These are phyloP conservation scores for Euphydryas editha DNA, from an alignment of 2,888 invertebrate genomes.

Conservation along the genomic window DNA sequence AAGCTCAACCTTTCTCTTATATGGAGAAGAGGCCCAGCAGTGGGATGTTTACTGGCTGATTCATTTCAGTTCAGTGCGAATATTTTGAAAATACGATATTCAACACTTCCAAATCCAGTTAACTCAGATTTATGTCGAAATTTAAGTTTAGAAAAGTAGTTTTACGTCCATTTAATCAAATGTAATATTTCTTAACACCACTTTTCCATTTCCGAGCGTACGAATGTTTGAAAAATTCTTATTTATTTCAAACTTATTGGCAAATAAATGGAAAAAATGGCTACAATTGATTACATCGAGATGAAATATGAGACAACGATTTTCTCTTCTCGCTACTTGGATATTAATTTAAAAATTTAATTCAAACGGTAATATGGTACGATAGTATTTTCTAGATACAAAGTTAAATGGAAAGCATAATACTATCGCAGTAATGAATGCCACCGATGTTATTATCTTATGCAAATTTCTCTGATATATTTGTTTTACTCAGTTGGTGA, in stretches of 20 bases:
- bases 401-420: not conserved
- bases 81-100: too few relatives aligned
- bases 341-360: not conserved
- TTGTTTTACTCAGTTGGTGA: not conserved
- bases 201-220: too few relatives aligned
- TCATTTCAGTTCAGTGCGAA: too few relatives aligned
- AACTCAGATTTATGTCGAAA: too few relatives aligned
- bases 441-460: not conserved
- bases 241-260: not conserved
- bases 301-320: not conserved
- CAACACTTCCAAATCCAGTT: too few relatives aligned
- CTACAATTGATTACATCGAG: not conserved
- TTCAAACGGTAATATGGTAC: not conserved
- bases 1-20: too few relatives aligned
- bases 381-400: not conserved
- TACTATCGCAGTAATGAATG: constrained; percentile 1
- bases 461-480: not conserved
- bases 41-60: too few relatives aligned
- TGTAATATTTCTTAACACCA: too few relatives aligned
- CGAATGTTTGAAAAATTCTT: not conserved
- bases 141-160: too few relatives aligned
- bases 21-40: too few relatives aligned
- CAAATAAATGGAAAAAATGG: not conserved
- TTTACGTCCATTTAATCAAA: too few relatives aligned
- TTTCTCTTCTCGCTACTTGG: not conserved